Evolutionary conservation across 2,113 vertebrate species (phyloP).

Genomic region (Stictonetta naevosa): DNA sequence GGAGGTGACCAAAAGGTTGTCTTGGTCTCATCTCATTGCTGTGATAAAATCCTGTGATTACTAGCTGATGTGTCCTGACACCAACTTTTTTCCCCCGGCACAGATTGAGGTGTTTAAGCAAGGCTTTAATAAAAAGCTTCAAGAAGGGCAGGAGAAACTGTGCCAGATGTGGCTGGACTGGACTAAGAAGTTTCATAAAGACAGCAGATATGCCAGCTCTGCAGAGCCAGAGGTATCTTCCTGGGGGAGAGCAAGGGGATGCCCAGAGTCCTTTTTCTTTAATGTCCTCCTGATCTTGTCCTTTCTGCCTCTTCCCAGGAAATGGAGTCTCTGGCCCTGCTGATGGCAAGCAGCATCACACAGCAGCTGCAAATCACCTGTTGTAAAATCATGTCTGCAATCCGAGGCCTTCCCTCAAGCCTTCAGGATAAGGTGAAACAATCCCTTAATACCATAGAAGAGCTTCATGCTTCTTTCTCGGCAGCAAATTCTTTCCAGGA

Average conservation of each 20-base stretch:
- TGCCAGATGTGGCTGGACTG: slow-evolving; percentile 85
- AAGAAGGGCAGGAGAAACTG: slow-evolving; percentile 80
- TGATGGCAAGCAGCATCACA: slow-evolving; percentile 78
- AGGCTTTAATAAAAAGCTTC: slow-evolving; percentile 80
- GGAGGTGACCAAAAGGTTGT: not conserved
- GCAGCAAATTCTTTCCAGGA: slow-evolving; percentile 68
- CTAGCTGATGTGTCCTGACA: not conserved
- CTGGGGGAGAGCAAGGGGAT: not conserved
- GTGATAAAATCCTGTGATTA: not conserved
- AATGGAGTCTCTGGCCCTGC: slow-evolving; percentile 58
- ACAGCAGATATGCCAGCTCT: not conserved
- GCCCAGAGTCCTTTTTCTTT: no score
- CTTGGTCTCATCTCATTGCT: accelerated
- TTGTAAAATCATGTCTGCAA: slow-evolving; percentile 75
- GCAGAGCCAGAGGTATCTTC: slow-evolving; percentile 58
- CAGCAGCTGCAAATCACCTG: slow-evolving; percentile 81
- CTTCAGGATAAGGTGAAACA: slow-evolving; percentile 81
- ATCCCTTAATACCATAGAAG: slow-evolving; percentile 70
- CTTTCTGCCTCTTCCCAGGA: slow-evolving; percentile 17
- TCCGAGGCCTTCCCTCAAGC: slow-evolving; percentile 83
- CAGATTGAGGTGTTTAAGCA: slow-evolving; percentile 70
- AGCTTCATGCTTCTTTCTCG: slow-evolving; percentile 80
- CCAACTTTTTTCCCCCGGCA: not conserved
- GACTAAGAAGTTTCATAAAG: slow-evolving; percentile 68
- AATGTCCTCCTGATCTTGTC: not conserved